These are phyloP conservation scores for Caenorhabditis sp. DNA, from an alignment of 2,888 invertebrate species.

Conservation along the genomic window DNA sequence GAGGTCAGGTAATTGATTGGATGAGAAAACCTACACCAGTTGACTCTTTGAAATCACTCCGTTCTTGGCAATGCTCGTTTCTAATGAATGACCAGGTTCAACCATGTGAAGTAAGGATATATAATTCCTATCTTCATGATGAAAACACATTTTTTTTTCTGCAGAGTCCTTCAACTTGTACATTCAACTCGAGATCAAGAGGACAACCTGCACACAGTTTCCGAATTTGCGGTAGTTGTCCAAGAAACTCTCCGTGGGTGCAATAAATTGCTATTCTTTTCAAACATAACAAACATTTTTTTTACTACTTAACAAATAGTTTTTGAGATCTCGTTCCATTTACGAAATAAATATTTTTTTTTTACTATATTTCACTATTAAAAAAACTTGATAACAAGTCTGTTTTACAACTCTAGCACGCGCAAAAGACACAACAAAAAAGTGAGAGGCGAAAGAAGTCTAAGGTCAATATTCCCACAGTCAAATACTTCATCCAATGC, in stretches of 20 bases:
- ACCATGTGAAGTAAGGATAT: slow-evolving; percentile 63
- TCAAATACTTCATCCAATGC: slow-evolving; percentile 46
- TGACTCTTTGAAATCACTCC: slow-evolving; percentile 47
- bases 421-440: slow-evolving; percentile 26
- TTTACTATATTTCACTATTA: neutral
- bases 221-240: slow-evolving; percentile 68
- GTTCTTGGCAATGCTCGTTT: slow-evolving; percentile 66
- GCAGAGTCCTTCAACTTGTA: slow-evolving; percentile 64
- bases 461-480: slow-evolving; percentile 51
- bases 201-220: slow-evolving; percentile 61
- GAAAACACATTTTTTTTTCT: neutral
- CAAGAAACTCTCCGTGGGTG: slow-evolving; percentile 66
- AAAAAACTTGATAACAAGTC: neutral
- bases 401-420: slow-evolving; percentile 5
- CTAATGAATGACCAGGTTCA: slow-evolving; percentile 48
- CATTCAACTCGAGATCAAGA: slow-evolving; percentile 47
- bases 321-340: neutral
- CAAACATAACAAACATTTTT: neutral
- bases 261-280: slow-evolving; percentile 15
- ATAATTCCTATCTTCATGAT: too few species aligned
- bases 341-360: neutral
- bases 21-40: slow-evolving; percentile 60
- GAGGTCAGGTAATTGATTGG: slow-evolving; percentile 67
- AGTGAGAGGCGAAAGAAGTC: slow-evolving; percentile 28
- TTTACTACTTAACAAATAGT: neutral